Evolutionary conservation across 2,113 vertebrate species (phyloP).

Genomic region (Oryzias melastigma): DNA sequence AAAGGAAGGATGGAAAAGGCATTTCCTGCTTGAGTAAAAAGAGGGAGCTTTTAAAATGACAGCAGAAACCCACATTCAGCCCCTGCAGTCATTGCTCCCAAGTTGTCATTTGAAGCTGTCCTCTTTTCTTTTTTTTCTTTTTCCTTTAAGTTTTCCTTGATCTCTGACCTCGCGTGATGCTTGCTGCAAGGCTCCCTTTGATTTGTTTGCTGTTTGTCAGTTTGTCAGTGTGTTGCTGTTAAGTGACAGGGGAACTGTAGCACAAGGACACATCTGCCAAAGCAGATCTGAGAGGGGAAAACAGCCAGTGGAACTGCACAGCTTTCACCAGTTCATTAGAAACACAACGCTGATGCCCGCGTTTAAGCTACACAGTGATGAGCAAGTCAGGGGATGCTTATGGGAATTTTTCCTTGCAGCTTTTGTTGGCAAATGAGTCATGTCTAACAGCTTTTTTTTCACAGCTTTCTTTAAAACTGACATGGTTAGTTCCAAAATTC

Average conservation of each 20-base stretch:
- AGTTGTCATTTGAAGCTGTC: background rate
- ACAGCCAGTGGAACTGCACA: background rate
- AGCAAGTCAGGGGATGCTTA: background rate
- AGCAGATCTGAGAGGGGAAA: slow-evolving; percentile 5
- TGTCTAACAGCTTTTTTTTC: background rate
- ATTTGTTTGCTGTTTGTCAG: slow-evolving; percentile 22
- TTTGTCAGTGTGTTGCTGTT: background rate
- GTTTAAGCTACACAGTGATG: background rate
- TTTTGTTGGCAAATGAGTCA: too few species aligned
- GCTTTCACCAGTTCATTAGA: background rate
- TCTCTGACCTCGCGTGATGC: slow-evolving; percentile 25
- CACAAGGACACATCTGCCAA: background rate
- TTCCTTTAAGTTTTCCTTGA: slow-evolving; percentile 24
- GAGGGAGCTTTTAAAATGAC: slow-evolving; percentile 32
- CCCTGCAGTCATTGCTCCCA: slow-evolving; percentile 7
- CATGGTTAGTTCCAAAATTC: background rate
- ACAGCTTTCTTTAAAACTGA: background rate
- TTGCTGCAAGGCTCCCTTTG: slow-evolving; percentile 12
- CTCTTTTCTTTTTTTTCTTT: background rate
- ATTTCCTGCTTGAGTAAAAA: slow-evolving; percentile 20
- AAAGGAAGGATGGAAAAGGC: slow-evolving; percentile 11
- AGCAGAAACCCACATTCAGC: slow-evolving; percentile 9
- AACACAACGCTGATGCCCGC: background rate
- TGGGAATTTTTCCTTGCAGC: too few species aligned
- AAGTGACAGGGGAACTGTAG: slow-evolving; percentile 1